These are phyloP conservation scores for Phoenicopterus ruber DNA, from an alignment of 2,113 vertebrate species.

Conservation along the genomic window DNA sequence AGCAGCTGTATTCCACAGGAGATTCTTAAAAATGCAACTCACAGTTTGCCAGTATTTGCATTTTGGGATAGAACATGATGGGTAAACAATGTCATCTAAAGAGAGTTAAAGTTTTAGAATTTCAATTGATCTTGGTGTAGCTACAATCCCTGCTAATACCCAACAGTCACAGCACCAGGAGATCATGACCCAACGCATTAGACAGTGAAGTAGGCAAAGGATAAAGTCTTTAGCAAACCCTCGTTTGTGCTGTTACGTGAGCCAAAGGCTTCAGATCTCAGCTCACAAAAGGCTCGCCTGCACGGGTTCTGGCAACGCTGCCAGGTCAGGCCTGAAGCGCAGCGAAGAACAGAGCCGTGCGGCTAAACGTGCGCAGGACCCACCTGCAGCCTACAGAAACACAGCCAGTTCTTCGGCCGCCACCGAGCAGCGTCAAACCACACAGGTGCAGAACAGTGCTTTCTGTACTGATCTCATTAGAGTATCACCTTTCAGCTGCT, in stretches of 20 bases:
- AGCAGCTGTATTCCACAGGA: not conserved
- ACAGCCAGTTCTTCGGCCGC: not conserved
- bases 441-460: rapidly evolving
- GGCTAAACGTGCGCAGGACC: not conserved
- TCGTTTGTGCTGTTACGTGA: rapidly evolving
- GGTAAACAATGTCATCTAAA: not conserved
- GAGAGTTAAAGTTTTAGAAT: not conserved
- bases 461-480: not conserved
- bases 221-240: not conserved
- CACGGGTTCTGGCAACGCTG: not conserved
- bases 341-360: not conserved
- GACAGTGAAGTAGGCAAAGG: not conserved
- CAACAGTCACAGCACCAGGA: not conserved
- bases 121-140: not conserved
- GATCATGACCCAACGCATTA: not conserved
- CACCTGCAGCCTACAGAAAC: not conserved
- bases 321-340: not conserved
- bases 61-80: not conserved
- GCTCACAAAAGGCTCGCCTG: not conserved
- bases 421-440: rapidly evolving
- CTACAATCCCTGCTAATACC: not conserved
- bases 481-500: not conserved
- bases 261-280: not conserved
- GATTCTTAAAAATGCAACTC: not conserved
- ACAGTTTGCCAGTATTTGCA: not conserved